Base-by-base conservation (phyloP, 2,888 invertebrate species). In the Eurytoma californica region DNA sequence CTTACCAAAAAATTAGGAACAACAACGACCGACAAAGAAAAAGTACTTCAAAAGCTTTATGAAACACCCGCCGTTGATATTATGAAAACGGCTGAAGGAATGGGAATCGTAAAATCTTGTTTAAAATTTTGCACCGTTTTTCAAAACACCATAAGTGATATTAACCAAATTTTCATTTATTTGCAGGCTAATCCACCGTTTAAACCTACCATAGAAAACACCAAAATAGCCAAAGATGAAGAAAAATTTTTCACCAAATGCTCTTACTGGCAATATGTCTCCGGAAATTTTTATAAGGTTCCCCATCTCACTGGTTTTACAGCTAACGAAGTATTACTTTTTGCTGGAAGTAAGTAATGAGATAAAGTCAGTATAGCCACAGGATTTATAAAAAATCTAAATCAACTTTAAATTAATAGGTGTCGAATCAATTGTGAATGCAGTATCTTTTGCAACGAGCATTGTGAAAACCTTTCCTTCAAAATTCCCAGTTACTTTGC, bases 281-380 rank as follows among this genome's bases (percentile, higher is more conserved):
- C 86, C 47, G 92, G 92, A 51, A 86, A 92, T 58, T 92, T 92
- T 81, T 86, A 85, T 18, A 91, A 91, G 85, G 90, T 92, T 0
- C 92, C 93, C 0, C 91, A 90, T 28, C 90, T 93, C 82, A 84
- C 90, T 57, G 93, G 93, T 7, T 91, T 91, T 82, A 91, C 91
- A n/a, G 58, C 80, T 0, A 60, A 77, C 0, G 83, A 83, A 67
- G 81, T 82, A 14, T 53, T 83, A 4, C 30, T 77, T 20, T 83
- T 83, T 72, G 81, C 80, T 12, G 69, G 72, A 77, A 66, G 83
- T 83, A 81, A 67, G 28, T 70, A 16, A 20, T 49, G 1, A 18
- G 24, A 47, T 39, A 3, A 58, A 9, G n/a, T 58, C 47, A 39
- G 18, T 16, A 24, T 24, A 1, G 9, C 20, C 39, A 20, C 12